Evolutionary conservation across 37 sponge, comb jelly and placozoan genomes (phyloP), one percentile per base, ranked within the genome.

Genomic region (Mnemiopsis leidyi): DNA sequence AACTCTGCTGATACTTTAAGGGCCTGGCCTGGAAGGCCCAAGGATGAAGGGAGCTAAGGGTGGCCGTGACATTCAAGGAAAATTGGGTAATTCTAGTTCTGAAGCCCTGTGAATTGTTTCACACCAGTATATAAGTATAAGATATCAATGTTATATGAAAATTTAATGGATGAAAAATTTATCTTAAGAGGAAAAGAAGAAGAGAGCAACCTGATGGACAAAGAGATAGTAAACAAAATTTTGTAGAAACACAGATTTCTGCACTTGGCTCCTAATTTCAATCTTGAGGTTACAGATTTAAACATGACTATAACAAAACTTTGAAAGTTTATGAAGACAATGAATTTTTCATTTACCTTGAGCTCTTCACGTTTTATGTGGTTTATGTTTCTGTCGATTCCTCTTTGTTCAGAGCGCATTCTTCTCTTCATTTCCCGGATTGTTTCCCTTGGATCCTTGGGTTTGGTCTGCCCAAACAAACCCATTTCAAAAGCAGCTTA

Each of bases 331-430:
- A n/a, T n/a, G n/a, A n/a, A n/a, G n/a, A n/a, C n/a, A n/a, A n/a
- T n/a, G 68, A 67, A 21, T 67, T 67, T 71, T 5, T 71, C 7
- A 77, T 32, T 77, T 32, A 77, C 73, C 24, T 77, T 68, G 39
- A 85, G 25, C 29, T 68, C 83, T 20, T 75, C 68, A 31, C 79
- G n/a, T 38, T 77, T 76, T 23, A 88, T 83, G 95, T 98, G 93
- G 90, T 95, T 94, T 26, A 99, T 96, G 69, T 99, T 98, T 92
- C 97, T 93, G 94, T 99, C 97, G 36, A 99, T 96, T 2, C 69
- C 95, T 95, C 98, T 95, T 76, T 96, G 96, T 68, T 99, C 99
- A 76, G 95, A 94, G n/a, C 97, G 85, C 38, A 99, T 69, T 75
- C 94, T 94, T 18, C 94, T 93, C 35, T 94, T 93, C 97, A 98